Evolutionary conservation across 2,113 vertebrate genomes (phyloP).

Genomic region (Zosterops japonicus): DNA sequence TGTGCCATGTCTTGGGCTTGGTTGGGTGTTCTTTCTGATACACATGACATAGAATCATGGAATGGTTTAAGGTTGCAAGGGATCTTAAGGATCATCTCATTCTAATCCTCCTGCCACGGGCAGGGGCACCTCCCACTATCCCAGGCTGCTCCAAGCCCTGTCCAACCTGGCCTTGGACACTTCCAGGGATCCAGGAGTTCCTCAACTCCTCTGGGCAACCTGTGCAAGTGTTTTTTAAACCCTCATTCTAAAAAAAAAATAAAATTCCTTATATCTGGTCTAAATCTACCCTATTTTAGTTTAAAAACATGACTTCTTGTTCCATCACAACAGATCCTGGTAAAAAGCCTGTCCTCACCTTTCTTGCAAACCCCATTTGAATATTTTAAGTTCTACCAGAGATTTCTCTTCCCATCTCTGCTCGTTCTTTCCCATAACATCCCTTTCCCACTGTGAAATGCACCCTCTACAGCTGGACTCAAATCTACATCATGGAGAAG

Average conservation of each 20-base stretch:
- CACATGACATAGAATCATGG: not conserved
- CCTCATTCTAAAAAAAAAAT: not conserved
- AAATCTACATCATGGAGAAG: not conserved
- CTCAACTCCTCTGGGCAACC: not conserved
- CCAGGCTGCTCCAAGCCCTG: rapidly evolving
- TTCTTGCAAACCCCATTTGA: not conserved
- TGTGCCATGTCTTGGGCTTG: rapidly evolving
- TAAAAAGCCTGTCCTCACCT: not conserved
- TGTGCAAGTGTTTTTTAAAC: not conserved
- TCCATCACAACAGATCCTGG: not conserved
- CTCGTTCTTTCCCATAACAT: rapidly evolving
- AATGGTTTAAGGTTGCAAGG: not conserved
- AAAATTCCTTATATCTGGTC: not conserved
- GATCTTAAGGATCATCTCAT: not conserved
- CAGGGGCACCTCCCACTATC: rapidly evolving
- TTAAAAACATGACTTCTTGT: not conserved
- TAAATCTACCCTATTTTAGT: not conserved
- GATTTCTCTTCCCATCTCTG: not conserved
- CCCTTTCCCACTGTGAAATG: not conserved
- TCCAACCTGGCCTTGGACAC: not conserved
- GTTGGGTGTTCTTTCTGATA: not conserved
- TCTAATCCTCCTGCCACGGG: not conserved
- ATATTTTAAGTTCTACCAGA: rapidly evolving
- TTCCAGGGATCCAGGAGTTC: not conserved
- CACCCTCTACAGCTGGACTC: not conserved